Conservation (phyloP, 2,797 vertebrate species). For the Tolypeutes matacus region DNA sequence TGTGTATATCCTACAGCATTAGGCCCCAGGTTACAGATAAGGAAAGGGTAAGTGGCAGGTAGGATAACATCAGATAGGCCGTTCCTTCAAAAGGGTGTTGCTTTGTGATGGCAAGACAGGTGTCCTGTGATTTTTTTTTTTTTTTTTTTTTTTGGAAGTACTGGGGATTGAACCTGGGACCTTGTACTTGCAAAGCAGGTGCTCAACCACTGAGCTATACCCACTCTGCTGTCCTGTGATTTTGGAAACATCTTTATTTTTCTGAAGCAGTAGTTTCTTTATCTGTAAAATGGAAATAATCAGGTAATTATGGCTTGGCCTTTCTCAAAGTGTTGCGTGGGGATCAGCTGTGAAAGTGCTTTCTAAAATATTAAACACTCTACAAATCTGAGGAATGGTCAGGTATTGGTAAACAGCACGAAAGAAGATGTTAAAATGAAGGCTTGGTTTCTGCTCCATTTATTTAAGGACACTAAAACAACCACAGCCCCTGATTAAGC, state of each 20-base stretch:
- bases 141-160: too few species aligned
- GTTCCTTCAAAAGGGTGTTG: neutral
- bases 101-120: neutral
- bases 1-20: neutral
- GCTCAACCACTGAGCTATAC: too few species aligned
- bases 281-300: conserved; percentile 50
- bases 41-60: neutral
- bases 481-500: neutral
- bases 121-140: too few species aligned
- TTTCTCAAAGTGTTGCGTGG: neutral
- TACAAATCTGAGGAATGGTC: conserved; percentile 8
- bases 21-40: neutral
- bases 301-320: neutral
- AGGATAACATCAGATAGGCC: too few species aligned
- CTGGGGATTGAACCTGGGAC: too few species aligned
- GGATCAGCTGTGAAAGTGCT: conserved; percentile 35
- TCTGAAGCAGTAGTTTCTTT: neutral
- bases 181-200: too few species aligned
- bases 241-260: too few species aligned
- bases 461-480: neutral
- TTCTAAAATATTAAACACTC: conserved; percentile 64
- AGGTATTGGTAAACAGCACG: neutral
- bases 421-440: conserved; percentile 28
- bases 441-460: neutral
- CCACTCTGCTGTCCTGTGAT: too few species aligned